Conservation (phyloP, 2,797 vertebrate genomes). For the Artibeus lituratus region DNA sequence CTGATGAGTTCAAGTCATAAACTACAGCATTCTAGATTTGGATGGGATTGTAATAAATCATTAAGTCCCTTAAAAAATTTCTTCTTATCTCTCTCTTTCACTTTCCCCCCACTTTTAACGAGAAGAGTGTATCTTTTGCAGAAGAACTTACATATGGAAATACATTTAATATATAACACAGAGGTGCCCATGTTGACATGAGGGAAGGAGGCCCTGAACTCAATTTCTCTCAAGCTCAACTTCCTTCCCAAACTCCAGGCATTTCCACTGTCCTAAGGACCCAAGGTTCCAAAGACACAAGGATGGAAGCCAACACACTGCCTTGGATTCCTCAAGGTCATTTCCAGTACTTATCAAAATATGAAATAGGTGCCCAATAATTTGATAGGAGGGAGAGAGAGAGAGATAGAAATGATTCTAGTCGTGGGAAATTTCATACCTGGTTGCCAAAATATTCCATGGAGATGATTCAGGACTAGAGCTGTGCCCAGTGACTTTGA, state of each 20-base stretch:
- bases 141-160: background rate
- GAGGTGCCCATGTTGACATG: background rate
- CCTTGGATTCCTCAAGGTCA: background rate
- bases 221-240: background rate
- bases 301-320: background rate
- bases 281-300: background rate
- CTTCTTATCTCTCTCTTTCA: background rate
- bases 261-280: background rate
- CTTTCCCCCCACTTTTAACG: background rate
- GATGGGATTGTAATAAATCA: background rate
- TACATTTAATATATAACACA: background rate
- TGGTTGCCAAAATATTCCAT: background rate
- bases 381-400: background rate
- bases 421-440: background rate
- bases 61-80: background rate
- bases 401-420: background rate
- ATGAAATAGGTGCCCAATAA: background rate
- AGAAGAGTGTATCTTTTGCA: background rate
- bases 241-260: background rate
- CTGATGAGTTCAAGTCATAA: background rate
- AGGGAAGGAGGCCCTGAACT: background rate
- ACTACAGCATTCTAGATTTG: background rate
- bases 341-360: background rate
- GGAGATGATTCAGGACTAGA: background rate
- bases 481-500: background rate